Base-by-base conservation (phyloP, 2,113 vertebrate genomes). In the Dipodomys stephensi region DNA sequence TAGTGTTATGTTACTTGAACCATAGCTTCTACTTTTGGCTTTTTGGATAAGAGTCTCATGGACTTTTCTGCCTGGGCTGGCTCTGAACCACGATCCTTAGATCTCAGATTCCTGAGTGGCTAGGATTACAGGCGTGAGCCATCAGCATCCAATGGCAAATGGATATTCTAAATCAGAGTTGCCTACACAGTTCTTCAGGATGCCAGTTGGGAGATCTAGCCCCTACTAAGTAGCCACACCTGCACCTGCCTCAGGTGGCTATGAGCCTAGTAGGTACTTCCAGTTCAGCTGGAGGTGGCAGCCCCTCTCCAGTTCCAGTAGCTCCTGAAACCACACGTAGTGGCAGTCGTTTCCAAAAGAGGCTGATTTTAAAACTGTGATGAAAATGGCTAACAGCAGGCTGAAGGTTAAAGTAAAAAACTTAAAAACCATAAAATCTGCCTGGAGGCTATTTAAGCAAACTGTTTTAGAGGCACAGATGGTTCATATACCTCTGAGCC, bases 391-490 rank as follows among this genome's bases (percentile, higher is more conserved):
- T 98, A 98, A 98, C 89, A 49, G 90, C 98, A 96, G 96, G 93
- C 97, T 97, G 94, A 98, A 97, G 92, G 95, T 97, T 95, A 96
- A 97, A 72, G 93, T 95, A 97, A 98, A 97, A 95, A 79, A 96
- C 87, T 86, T 28, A 32, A 96, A 98, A 92, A 97, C 94, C 96
- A 97, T 95, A 97, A 97, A 98, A 98, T 98, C 97, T 97, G 97
- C 97, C 97, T 97, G 98, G 97, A 98, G 98, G 97, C 98, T 98
- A 98, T 98, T 98, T 98, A 98, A 98, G 98, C 98, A 98, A 97
- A 98, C 97, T 97, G 98, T 98, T 98, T 98, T 98, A 98, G 98
- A 98, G 97, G 98, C 98, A 98, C 98, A 98, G 98, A 98, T 98
- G 98, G 98, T 98, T 97, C 22, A 68, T 97, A 98, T 98, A 98